Conservation (phyloP, 2,888 invertebrate species). For the Drosophila diplacantha region DNA sequence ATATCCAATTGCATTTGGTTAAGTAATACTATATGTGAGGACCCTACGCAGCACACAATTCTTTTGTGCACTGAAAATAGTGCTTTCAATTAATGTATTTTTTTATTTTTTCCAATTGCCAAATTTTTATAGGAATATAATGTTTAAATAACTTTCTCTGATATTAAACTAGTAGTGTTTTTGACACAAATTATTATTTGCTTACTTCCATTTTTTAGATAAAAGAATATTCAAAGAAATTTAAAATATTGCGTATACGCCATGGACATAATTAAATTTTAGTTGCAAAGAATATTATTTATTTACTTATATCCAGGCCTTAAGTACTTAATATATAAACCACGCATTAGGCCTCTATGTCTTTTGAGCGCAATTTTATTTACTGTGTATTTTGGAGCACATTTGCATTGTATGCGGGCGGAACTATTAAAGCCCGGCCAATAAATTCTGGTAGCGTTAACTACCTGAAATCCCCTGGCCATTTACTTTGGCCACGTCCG, state of each 20-base stretch:
- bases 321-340: no score
- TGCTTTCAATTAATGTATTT: not conserved
- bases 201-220: no score
- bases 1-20: slow-evolving; percentile 49
- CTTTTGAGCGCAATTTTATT: not conserved
- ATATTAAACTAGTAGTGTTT: no score
- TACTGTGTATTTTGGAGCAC: slow-evolving; percentile 8
- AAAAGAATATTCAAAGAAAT: no score
- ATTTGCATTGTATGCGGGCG: slow-evolving; percentile 37
- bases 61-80: not conserved
- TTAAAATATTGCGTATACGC: no score
- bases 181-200: no score
- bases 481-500: slow-evolving; percentile 56
- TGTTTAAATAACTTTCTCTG: no score
- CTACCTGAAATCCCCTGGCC: slow-evolving; percentile 65
- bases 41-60: slow-evolving; percentile 8
- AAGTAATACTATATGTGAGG: slow-evolving; percentile 47
- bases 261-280: no score
- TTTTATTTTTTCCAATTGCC: not conserved
- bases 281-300: no score
- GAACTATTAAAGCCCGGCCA: slow-evolving; percentile 51
- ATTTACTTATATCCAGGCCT: no score
- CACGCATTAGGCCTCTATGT: no score
- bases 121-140: no score
- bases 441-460: slow-evolving; percentile 65